phyloP scores from a whole-genome alignment of 2,113 vertebrate species.

The Chaetorhynchus papuensis region DNA sequence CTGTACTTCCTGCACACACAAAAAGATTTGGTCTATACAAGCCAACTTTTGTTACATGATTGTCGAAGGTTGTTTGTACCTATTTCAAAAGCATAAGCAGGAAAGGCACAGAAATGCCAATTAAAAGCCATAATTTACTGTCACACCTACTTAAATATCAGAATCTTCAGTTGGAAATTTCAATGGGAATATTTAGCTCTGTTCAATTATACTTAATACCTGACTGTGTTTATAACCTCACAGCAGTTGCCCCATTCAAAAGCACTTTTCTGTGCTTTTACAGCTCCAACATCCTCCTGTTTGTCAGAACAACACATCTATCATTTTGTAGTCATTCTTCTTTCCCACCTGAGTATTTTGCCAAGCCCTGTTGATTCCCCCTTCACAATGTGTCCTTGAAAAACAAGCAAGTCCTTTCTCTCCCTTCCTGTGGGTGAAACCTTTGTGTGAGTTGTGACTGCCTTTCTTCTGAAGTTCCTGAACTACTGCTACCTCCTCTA shows the following conservation, averaged over 20 bases:
- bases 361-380: background rate
- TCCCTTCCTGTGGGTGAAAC: background rate
- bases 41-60: background rate
- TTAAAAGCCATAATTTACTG: background rate
- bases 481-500: background rate
- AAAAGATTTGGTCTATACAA: background rate
- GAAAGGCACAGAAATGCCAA: background rate
- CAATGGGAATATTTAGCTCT: background rate
- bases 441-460: background rate
- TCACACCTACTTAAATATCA: background rate
- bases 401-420: background rate
- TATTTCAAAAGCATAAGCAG: background rate
- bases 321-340: background rate
- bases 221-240: background rate
- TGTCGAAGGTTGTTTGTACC: background rate
- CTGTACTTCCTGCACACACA: background rate
- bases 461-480: background rate
- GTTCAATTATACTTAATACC: background rate
- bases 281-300: background rate
- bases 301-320: background rate
- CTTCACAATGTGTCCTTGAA: background rate
- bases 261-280: background rate
- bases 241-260: background rate
- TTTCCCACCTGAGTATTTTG: background rate
- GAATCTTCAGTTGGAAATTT: background rate